Evolutionary conservation across 2,797 vertebrate genomes (phyloP), one percentile per base, ranked within the genome.

Genomic region (Anas acuta): DNA sequence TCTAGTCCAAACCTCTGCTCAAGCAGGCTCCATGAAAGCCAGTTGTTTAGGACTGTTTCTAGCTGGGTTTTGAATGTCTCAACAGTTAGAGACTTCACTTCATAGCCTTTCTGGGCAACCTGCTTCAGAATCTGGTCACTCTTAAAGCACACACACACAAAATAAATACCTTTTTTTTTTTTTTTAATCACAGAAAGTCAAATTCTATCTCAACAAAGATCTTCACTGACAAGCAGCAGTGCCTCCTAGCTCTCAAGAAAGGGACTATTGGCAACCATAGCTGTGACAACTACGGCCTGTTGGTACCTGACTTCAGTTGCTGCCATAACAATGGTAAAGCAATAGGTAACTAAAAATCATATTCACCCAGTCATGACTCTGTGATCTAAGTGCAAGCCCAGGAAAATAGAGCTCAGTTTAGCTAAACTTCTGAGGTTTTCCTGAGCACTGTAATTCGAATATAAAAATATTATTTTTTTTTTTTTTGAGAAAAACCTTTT

Each of bases 271-370:
- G 8, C 35, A 83, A 13, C 30, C 43, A 9, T 4, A 57, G 30
- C 12, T 19, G 11, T 60, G 33, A 61, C 0, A 0, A 33, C 65
- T 13, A 23, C 0, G 26, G 26, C 8, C 32, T 64, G 25, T 22
- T 18, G 7, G 23, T 61, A 60, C 19, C 41, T 65, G 37, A 69
- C 32, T 51, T 69, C 61, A 89, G 35, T 72, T 9, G 32, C 21
- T 41, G 58, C 7, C 37, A 18, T 25, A 10, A 37, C 64, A 74
- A 28, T 17, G 22, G 2, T 69, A 92, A 91, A 85, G 57, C 13
- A 86, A 28, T 11, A 61, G 35, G 35, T 13, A 65, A 32, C 13
- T 61, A 58, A 86, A 91, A 83, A 19, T 35, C 5, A 20, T 64
- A 7, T 21, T 90, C 85, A 86, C 84, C 39, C 35, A 64, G 22